phyloP scores from a whole-genome alignment of 1,140 invertebrate genomes.

The Dendrolimus punctatus region DNA sequence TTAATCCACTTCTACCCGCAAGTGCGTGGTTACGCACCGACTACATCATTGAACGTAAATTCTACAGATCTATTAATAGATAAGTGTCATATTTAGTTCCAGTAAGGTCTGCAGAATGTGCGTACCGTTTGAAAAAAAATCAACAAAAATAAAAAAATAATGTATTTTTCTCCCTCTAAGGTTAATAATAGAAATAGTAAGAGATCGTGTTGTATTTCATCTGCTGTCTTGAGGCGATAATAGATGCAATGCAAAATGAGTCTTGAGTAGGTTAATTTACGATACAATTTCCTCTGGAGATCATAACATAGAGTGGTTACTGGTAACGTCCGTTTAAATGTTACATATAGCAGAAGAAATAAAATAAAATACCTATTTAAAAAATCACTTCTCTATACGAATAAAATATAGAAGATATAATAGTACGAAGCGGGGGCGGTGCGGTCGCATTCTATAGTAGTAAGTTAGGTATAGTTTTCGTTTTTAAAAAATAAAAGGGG shows the following conservation, averaged over 20 bases:
- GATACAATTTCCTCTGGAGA: conserved; percentile 44
- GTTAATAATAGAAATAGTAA: conserved; percentile 29
- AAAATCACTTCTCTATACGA: conserved; percentile 54
- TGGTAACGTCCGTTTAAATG: conserved; percentile 58
- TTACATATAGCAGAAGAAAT: conserved; percentile 55
- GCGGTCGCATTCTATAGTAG: conserved; percentile 18
- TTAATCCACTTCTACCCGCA: too few relatives aligned
- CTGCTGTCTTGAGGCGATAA: not conserved
- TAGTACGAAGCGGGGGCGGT: conserved; percentile 43
- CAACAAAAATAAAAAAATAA: conserved; percentile 11
- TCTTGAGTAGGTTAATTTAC: conserved; percentile 42
- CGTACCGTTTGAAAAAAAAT: too few relatives aligned
- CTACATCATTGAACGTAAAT: too few relatives aligned
- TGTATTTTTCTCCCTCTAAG: conserved; percentile 26
- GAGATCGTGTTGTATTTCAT: conserved; percentile 22
- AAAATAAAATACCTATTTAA: conserved; percentile 47
- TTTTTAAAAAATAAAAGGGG: conserved; percentile 2
- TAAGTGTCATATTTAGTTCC: too few relatives aligned
- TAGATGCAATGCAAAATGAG: conserved; percentile 24
- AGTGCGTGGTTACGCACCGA: too few relatives aligned
- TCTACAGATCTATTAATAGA: too few relatives aligned
- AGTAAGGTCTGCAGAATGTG: too few relatives aligned
- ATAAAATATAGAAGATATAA: conserved; percentile 53
- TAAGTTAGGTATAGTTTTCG: conserved; percentile 39
- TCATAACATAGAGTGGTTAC: conserved; percentile 46